phyloP scores from a whole-genome alignment of 2,888 invertebrate species.

The Blastobasis lacticolella region DNA sequence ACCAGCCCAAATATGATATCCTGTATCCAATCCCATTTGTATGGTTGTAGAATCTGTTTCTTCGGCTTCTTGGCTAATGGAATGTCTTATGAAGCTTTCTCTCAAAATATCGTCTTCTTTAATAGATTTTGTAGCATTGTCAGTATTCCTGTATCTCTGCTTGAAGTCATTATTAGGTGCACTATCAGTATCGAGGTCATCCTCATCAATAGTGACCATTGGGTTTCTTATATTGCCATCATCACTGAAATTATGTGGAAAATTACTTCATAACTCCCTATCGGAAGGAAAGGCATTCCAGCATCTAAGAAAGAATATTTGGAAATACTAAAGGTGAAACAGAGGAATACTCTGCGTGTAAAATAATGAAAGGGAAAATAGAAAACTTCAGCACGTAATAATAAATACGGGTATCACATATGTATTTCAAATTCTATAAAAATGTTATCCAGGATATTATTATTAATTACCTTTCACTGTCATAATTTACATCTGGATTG shows the following conservation, averaged over 20 bases:
- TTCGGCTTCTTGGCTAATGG: slow-evolving; percentile 22
- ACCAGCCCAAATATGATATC: slow-evolving; percentile 74
- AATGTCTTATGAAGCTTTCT: slow-evolving; percentile 28
- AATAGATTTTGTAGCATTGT: background rate
- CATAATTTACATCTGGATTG: slow-evolving; percentile 37
- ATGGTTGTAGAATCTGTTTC: slow-evolving; percentile 3
- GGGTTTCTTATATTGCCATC: slow-evolving; percentile 82
- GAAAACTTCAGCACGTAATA: too few species aligned
- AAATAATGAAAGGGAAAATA: too few species aligned
- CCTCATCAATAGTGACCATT: slow-evolving; percentile 87
- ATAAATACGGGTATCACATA: too few species aligned
- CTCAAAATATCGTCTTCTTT: slow-evolving; percentile 21
- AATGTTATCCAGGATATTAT: slow-evolving; percentile 76
- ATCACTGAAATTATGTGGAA: slow-evolving; percentile 64
- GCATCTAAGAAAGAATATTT: too few species aligned
- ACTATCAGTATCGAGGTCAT: slow-evolving; percentile 78
- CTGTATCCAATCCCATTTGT: slow-evolving; percentile 37
- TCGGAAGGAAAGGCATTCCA: too few species aligned
- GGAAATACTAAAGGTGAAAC: too few species aligned
- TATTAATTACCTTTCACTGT: slow-evolving; percentile 46
- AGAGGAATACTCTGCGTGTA: too few species aligned
- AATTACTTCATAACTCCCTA: background rate
- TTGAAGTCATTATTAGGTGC: slow-evolving; percentile 11
- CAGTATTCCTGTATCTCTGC: too few species aligned
- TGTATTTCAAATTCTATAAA: slow-evolving; percentile 28